Conservation (phyloP, 2,888 invertebrate genomes). For the Macaria notata region DNA sequence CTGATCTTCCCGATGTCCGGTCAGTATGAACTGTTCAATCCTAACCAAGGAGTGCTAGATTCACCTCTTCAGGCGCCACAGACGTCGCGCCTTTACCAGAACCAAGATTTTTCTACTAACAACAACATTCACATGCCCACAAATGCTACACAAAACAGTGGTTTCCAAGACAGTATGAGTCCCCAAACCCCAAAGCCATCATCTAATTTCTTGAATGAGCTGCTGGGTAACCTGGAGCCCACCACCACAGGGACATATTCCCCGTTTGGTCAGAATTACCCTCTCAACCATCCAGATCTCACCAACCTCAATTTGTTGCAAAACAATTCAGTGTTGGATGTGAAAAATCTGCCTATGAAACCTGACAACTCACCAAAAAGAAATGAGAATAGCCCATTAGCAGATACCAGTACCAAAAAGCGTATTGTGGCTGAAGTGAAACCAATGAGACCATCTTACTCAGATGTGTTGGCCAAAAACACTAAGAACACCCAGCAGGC, state of each 20-base stretch:
- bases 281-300: constrained; percentile 75
- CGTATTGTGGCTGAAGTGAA: constrained; percentile 93
- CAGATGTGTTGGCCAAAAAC: constrained; percentile 90
- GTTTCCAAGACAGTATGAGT: constrained; percentile 55
- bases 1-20: constrained; percentile 72
- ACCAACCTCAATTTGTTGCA: constrained; percentile 59
- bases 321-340: constrained; percentile 55
- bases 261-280: constrained; percentile 86
- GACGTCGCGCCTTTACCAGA: constrained; percentile 63
- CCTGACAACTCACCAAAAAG: constrained; percentile 66
- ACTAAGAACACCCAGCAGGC: constrained; percentile 73
- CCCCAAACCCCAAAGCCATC: constrained; percentile 54
- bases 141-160: constrained; percentile 45
- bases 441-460: constrained; percentile 93
- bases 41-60: constrained; percentile 64
- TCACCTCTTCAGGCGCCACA: constrained; percentile 59
- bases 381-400: constrained; percentile 71
- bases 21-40: constrained; percentile 74
- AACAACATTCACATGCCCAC: constrained; percentile 55
- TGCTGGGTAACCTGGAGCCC: constrained; percentile 88
- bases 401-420: constrained; percentile 83
- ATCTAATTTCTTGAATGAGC: constrained; percentile 85
- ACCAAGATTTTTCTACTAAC: constrained; percentile 64
- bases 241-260: constrained; percentile 88
- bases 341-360: constrained; percentile 52